Evolutionary conservation across 2,113 vertebrate species (phyloP).

Genomic region (Vulpes vulpes): DNA sequence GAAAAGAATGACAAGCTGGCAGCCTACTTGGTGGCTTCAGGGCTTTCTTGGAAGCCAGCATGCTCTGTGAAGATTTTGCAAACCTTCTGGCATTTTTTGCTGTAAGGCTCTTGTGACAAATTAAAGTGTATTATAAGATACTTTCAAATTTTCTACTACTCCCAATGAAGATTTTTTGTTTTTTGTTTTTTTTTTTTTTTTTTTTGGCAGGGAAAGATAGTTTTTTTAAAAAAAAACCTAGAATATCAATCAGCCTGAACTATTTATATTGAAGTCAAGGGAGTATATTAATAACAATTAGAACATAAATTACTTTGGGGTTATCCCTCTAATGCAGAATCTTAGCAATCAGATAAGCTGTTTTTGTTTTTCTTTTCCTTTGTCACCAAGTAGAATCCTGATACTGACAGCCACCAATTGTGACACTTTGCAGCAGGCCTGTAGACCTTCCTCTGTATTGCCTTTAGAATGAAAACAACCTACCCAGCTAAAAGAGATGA

Average conservation of each 20-base stretch:
- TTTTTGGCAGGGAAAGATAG: background rate
- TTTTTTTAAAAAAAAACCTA: background rate
- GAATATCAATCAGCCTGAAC: background rate
- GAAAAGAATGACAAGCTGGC: background rate
- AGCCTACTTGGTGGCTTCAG: fast-evolving
- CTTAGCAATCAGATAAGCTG: background rate
- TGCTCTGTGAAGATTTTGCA: background rate
- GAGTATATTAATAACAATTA: background rate
- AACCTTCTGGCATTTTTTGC: background rate
- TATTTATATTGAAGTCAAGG: background rate
- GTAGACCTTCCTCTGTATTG: background rate
- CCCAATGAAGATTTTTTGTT: background rate
- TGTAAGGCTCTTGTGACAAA: background rate
- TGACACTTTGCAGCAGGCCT: background rate
- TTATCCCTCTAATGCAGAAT: background rate
- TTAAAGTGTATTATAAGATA: background rate
- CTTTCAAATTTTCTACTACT: background rate
- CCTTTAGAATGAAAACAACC: constrained; percentile 54
- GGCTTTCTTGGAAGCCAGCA: background rate
- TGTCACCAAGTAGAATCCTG: background rate
- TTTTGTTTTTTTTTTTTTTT: background rate
- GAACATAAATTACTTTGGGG: background rate
- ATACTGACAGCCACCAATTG: background rate
- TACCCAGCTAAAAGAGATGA: constrained; percentile 47
- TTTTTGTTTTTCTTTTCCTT: background rate